A percentile compares a stretch with the other conserved stretches of the same genome.
phyloP scores from a whole-genome alignment of 2,888 invertebrate genomes.

The Eupeodes luniger region DNA sequence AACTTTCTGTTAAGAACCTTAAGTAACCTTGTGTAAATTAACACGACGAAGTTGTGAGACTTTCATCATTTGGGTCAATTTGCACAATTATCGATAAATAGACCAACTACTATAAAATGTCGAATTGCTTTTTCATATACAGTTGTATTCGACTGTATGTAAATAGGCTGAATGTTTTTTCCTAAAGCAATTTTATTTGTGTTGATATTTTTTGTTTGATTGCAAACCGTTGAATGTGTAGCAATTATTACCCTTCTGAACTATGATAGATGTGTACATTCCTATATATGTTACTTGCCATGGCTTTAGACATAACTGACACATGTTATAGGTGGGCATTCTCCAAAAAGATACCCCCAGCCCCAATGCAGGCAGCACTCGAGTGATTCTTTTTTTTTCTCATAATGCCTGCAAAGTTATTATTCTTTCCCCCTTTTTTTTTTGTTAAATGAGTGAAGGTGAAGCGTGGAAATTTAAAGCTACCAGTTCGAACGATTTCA shows the following conservation, averaged over 20 bases:
- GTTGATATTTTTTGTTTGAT: too few species aligned
- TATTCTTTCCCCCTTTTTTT: conserved; percentile 3
- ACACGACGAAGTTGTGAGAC: too few species aligned
- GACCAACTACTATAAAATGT: too few species aligned
- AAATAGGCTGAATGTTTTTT: too few species aligned
- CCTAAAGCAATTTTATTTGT: too few species aligned
- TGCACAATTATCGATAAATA: too few species aligned
- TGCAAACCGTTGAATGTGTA: background rate
- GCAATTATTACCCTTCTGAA: background rate
- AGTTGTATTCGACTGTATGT: too few species aligned
- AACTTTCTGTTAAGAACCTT: too few species aligned
- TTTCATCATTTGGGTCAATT: too few species aligned
- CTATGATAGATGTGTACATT: background rate
- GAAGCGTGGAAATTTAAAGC: background rate
- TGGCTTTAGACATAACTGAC: background rate
- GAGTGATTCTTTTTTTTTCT: conserved; percentile 25
- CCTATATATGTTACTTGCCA: background rate
- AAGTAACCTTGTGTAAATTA: too few species aligned
- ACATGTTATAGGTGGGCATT: background rate
- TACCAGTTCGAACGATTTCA: conserved; percentile 28
- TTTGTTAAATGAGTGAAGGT: conserved; percentile 3
- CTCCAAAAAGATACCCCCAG: background rate
- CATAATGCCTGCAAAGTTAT: conserved; percentile 9
- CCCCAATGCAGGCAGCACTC: conserved; percentile 41
- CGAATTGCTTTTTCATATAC: too few species aligned